Percentiles rank a stretch among this genome's conserved stretches.
Evolutionary conservation across 2,113 vertebrate species (phyloP).

Genomic region (Coryphaenoides rupestris): DNA sequence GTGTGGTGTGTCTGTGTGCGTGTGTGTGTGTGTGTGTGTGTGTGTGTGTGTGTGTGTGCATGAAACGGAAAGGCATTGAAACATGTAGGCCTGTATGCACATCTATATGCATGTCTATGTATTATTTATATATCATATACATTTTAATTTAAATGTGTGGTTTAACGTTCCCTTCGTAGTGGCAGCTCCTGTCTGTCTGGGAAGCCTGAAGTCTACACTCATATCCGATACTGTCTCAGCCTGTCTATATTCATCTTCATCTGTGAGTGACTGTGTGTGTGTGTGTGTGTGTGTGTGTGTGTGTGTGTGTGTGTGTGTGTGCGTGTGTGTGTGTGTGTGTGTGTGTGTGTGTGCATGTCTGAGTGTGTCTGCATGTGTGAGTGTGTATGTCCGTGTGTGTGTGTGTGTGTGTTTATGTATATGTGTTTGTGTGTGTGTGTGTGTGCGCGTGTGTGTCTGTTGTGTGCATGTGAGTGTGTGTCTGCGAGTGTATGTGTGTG

Average conservation of each 20-base stretch:
- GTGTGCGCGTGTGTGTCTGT: neutral
- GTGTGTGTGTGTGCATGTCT: neutral
- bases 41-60: neutral
- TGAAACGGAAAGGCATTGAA: slow-evolving; percentile 10
- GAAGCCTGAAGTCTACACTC: neutral
- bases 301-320: neutral
- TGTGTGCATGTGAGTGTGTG: neutral
- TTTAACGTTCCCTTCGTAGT: no score
- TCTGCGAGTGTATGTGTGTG: neutral
- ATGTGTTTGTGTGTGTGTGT: neutral
- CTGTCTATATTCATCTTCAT: neutral
- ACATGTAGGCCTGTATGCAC: neutral
- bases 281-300: neutral
- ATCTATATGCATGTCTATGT: neutral
- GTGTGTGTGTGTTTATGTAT: neutral
- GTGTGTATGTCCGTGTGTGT: neutral
- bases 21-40: neutral
- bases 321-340: neutral
- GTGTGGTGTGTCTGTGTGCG: neutral
- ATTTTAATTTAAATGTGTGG: neutral
- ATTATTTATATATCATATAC: neutral
- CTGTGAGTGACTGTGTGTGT: neutral
- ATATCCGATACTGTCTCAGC: neutral
- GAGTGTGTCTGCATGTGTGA: neutral
- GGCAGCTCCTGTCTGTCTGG: neutral